phyloP scores from a whole-genome alignment of 2,797 vertebrate species.

The Gila robusta region DNA sequence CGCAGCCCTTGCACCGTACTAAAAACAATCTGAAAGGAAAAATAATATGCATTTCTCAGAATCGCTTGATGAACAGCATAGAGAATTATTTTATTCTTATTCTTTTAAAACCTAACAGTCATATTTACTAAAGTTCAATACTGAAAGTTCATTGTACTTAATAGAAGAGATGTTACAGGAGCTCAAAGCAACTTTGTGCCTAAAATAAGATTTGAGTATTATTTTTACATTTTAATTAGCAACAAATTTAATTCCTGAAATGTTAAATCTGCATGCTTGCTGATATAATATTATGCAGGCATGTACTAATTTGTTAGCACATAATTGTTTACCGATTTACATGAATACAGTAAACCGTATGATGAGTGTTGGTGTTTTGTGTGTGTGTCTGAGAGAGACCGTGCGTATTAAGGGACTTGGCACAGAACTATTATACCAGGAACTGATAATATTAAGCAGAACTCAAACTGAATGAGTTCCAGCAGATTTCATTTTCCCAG shows the following conservation, averaged over 20 bases:
- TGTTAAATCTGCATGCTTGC: no score
- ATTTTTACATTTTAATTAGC: no score
- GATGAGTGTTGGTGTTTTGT: no score
- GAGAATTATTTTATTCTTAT: not conserved
- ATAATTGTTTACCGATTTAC: no score
- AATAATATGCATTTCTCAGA: not conserved
- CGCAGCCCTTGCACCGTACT: conserved; percentile 88
- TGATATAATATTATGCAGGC: no score
- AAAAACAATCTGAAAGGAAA: conserved; percentile 84
- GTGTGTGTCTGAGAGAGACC: no score
- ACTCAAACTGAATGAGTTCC: not conserved
- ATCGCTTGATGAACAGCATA: not conserved
- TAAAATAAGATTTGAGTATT: no score
- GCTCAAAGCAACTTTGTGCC: not conserved
- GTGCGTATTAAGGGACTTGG: no score
- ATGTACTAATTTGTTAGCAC: no score
- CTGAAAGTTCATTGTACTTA: not conserved
- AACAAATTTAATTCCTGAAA: no score
- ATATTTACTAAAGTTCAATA: not conserved
- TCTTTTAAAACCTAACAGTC: not conserved
- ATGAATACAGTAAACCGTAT: no score
- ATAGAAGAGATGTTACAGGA: not conserved
- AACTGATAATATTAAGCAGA: not conserved
- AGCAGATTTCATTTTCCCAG: not conserved
- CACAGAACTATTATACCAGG: no score